Evolutionary conservation across 2,113 vertebrate species (phyloP).

Genomic region (Cryptomyrus ogoouensis): DNA sequence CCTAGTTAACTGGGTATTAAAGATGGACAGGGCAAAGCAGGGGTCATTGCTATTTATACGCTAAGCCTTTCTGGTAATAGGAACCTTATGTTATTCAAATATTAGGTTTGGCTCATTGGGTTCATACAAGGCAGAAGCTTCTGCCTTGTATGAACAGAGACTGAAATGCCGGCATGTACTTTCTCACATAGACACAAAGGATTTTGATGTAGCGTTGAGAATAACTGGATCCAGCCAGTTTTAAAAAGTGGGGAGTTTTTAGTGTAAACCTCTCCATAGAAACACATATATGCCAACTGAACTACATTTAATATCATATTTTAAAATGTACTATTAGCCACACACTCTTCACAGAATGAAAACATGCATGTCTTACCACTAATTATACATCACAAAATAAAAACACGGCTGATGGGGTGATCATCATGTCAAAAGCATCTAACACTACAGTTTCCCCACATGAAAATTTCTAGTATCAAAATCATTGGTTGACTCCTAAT

Average conservation of each 20-base stretch:
- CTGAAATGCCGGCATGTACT: background rate
- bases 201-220: background rate
- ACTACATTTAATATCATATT: background rate
- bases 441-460: background rate
- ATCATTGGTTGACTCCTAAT: background rate
- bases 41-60: constrained; percentile 38
- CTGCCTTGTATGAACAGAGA: background rate
- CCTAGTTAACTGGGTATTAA: constrained; percentile 38
- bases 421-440: background rate
- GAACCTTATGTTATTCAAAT: constrained; percentile 23
- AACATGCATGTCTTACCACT: background rate
- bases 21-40: constrained; percentile 31
- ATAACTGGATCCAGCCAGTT: background rate
- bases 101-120: constrained; percentile 30
- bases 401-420: background rate
- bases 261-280: background rate
- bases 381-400: background rate
- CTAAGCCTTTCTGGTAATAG: constrained; percentile 14
- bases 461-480: background rate
- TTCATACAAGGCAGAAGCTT: background rate
- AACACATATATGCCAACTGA: background rate
- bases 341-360: background rate
- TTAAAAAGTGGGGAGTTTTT: background rate
- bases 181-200: background rate
- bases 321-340: background rate